A percentile compares a stretch with the other conserved stretches of the same genome.
Conservation (phyloP, 2,797 vertebrate species). For the Perodicticus potto region DNA sequence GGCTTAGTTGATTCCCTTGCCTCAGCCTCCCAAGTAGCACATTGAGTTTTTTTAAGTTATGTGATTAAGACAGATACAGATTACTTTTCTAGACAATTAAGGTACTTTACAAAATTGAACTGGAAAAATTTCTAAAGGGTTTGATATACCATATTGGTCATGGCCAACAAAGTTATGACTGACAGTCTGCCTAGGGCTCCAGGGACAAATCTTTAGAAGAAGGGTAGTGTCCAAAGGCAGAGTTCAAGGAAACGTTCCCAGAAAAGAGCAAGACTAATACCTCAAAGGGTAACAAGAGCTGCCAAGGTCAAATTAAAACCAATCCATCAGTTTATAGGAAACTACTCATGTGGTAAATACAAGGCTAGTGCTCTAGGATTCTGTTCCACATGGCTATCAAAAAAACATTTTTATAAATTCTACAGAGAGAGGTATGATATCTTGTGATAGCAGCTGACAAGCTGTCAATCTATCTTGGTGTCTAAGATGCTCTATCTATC, state of each 20-base stretch:
- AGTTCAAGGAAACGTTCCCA: conserved; percentile 77
- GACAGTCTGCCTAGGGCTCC: conserved; percentile 55
- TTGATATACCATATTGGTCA: conserved; percentile 48
- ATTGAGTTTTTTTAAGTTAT: not conserved
- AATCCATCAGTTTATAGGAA: conserved; percentile 76
- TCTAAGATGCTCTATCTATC: not conserved
- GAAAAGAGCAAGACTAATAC: conserved; percentile 68
- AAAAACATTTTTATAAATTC: conserved; percentile 55
- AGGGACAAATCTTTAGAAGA: conserved; percentile 68
- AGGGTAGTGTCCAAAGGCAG: conserved; percentile 70
- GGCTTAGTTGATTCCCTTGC: too few relatives aligned
- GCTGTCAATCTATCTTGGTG: conserved; percentile 47
- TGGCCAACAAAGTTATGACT: conserved; percentile 68
- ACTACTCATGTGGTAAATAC: conserved; percentile 67
- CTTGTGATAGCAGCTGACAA: conserved; percentile 34
- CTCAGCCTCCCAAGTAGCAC: too few relatives aligned
- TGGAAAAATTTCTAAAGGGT: conserved; percentile 39
- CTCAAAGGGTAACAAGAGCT: conserved; percentile 66
- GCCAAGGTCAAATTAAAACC: conserved; percentile 81
- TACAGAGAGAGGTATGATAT: not conserved
- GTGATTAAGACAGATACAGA: not conserved
- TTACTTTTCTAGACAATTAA: not conserved
- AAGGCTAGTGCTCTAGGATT: conserved; percentile 51
- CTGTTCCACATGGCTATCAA: not conserved
- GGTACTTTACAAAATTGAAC: not conserved